Evolutionary conservation across 2,888 invertebrate species (phyloP).

Genomic region (Cataglyphis livida): DNA sequence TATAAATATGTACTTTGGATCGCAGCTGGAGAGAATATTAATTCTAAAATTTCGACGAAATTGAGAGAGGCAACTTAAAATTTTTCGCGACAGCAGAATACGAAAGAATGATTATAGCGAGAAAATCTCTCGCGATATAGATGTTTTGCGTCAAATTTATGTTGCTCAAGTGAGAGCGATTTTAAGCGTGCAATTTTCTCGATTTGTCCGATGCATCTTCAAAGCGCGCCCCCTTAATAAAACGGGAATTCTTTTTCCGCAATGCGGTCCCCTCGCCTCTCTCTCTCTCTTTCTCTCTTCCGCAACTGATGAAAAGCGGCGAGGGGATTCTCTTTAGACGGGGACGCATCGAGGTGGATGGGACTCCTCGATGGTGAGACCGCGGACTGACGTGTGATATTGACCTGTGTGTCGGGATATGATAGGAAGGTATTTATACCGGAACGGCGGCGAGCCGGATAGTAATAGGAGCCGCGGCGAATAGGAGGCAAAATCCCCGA

Average conservation of each 20-base stretch:
- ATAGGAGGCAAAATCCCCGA: conserved; percentile 51
- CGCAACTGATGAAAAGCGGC: conserved; percentile 48
- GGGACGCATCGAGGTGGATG: conserved; percentile 55
- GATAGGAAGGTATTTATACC: conserved; percentile 75
- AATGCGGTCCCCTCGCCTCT: neutral
- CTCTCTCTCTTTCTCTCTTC: neutral
- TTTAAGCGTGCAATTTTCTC: conserved; percentile 1
- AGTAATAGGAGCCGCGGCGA: conserved; percentile 58
- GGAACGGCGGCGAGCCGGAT: conserved; percentile 53
- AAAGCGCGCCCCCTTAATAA: conserved; percentile 39
- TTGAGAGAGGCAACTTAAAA: neutral
- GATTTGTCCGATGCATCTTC: conserved; percentile 8
- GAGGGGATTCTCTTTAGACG: conserved; percentile 44
- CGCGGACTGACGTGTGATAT: conserved; percentile 76
- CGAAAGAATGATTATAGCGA: neutral
- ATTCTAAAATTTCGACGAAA: conserved; percentile 51
- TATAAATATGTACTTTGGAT: neutral
- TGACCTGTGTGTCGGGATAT: conserved; percentile 70
- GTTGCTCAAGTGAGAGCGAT: neutral
- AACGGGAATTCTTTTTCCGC: conserved; percentile 33
- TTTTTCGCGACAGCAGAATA: neutral
- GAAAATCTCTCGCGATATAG: neutral
- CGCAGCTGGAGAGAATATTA: conserved; percentile 16
- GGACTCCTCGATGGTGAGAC: conserved; percentile 66
- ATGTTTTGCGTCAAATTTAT: neutral